Conservation (phyloP, 2,888 invertebrate species). For the Amblyteles armatorius region DNA sequence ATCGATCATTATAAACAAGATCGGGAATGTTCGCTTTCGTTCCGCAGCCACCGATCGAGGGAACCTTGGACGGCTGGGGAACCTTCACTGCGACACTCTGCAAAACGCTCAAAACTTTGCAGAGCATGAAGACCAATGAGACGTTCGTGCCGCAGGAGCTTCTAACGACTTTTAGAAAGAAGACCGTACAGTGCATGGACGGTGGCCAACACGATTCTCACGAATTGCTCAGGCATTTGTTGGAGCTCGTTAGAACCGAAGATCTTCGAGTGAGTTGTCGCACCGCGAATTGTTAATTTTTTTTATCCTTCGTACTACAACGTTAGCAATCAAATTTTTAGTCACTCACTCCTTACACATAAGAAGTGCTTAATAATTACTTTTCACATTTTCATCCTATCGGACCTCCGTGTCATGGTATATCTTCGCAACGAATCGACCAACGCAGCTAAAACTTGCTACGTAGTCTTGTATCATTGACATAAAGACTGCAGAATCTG, state of each 20-base stretch:
- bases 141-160: constrained; percentile 89
- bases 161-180: constrained; percentile 88
- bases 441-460: no score
- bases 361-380: no score
- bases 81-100: constrained; percentile 89
- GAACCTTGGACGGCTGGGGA: constrained; percentile 90
- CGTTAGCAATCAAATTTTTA: no score
- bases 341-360: no score
- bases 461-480: no score
- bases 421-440: no score
- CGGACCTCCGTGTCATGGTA: no score
- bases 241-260: constrained; percentile 94
- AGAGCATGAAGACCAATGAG: constrained; percentile 87
- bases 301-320: no score
- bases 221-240: constrained; percentile 94
- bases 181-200: constrained; percentile 94
- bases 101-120: constrained; percentile 90
- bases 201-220: constrained; percentile 99
- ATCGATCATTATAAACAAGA: not conserved
- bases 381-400: no score
- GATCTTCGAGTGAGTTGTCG: constrained; percentile 84
- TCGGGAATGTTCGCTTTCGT: not conserved
- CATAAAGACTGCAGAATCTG: no score
- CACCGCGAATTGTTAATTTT: not conserved
- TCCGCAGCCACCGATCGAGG: constrained; percentile 87